These are phyloP conservation scores for Pemphredon lugubris DNA, from an alignment of 2,888 invertebrate species.

Conservation along the genomic window DNA sequence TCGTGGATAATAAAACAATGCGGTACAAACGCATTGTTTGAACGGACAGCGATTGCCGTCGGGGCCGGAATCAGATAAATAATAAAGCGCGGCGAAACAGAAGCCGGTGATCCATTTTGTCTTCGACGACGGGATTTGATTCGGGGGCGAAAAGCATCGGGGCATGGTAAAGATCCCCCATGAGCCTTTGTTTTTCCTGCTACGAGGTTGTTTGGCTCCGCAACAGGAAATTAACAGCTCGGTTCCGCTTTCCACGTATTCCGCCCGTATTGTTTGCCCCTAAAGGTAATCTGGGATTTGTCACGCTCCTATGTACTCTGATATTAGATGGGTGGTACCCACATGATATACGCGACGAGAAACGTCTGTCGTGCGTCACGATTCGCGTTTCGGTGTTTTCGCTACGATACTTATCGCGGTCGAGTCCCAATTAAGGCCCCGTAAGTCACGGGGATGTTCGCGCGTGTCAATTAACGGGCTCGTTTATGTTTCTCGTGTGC, in stretches of 20 bases:
- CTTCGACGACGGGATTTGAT: constrained; percentile 25
- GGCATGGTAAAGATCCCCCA: constrained; percentile 52
- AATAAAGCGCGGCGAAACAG: constrained; percentile 5
- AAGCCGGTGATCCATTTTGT: constrained; percentile 1
- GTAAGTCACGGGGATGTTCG: constrained; percentile 1
- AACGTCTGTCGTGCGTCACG: constrained; percentile 21
- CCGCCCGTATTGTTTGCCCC: constrained; percentile 57
- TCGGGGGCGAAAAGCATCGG: constrained; percentile 25
- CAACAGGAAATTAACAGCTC: constrained; percentile 69
- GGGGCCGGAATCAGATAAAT: constrained; percentile 5
- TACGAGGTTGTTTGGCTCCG: constrained; percentile 53
- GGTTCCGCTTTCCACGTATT: constrained; percentile 56
- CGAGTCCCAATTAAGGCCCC: constrained; percentile 29
- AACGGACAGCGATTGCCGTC: background rate
- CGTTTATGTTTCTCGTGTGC: too few relatives aligned
- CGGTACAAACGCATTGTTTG: background rate
- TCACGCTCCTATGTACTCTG: constrained; percentile 43
- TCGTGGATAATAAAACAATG: background rate
- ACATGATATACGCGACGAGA: constrained; percentile 27
- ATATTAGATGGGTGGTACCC: constrained; percentile 51
- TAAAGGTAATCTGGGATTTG: constrained; percentile 63
- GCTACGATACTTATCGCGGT: constrained; percentile 32
- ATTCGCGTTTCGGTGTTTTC: constrained; percentile 29
- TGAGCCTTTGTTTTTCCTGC: constrained; percentile 57
- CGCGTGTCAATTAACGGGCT: background rate